Base-by-base conservation (phyloP, 1,140 invertebrate genomes). In the Archegozetes longisetosus region DNA sequence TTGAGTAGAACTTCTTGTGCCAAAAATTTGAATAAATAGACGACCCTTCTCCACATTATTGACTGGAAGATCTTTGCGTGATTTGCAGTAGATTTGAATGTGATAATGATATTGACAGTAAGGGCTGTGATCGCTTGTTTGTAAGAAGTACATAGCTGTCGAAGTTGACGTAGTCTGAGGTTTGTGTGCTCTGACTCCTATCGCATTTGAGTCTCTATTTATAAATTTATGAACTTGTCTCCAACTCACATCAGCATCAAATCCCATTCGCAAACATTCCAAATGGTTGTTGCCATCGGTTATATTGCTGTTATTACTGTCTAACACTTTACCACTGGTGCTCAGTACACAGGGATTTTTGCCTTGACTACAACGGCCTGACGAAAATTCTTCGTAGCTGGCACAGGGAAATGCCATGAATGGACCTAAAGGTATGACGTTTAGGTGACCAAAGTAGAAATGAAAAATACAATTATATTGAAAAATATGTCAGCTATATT, bases 61-160 rank as follows among this genome's bases (percentile, higher is more conserved):
- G 66, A 84, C 86, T 64, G 82, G 81, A 20, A 78, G 73, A 1
- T 82, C 81, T n/a, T n/a, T n/a, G n/a, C n/a, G n/a, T 58, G 80
- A 80, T 0, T 85, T 85, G 27, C 87, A 80, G 40, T 79, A 80
- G 29, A 87, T 74, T 0, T 77, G 80, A 1, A 88, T 74, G 66
- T 80, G 78, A 63, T 88, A 87, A 68, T 89, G 84, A 9, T 77
- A 78, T 55, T 77, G 84, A 86, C 70, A 47, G 75, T 75, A 60
- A 72, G n/a, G 66, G 55, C 25, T n/a, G 28, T 29, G 9, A 58
- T 62, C 27, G 25, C 13, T 49, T n/a, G 53, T 62, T 20, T 47
- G 52, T 23, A 62, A 29, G 48, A 57, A 64, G n/a, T 12, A 48
- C n/a, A 63, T 59, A 51, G 28, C 46, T 60, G 24, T 49, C 53